Percentiles rank a stretch among this genome's conserved stretches.
These are phyloP conservation scores for Psephotus haematonotus DNA, from an alignment of 2,113 vertebrate genomes.

Conservation along the genomic window DNA sequence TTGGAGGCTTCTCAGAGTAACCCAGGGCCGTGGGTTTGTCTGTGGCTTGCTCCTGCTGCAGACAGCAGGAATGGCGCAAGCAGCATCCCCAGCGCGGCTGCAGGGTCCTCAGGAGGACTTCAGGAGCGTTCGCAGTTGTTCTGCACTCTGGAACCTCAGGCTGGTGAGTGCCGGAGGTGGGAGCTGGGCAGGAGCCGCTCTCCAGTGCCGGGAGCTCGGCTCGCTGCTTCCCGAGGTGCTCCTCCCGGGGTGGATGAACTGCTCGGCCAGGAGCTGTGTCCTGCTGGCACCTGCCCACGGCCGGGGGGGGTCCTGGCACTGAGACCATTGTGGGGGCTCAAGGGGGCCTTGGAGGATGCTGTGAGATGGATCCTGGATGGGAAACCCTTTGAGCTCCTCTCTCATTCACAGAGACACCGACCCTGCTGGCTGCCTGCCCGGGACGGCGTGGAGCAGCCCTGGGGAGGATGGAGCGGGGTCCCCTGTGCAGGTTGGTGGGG, in stretches of 20 bases:
- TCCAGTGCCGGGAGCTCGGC: rapidly evolving
- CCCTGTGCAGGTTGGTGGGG: not conserved
- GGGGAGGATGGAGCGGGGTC: not conserved
- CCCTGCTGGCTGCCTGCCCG: not conserved
- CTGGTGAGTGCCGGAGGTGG: not conserved
- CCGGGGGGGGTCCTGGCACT: rapidly evolving
- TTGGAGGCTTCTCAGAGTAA: conserved; percentile 52
- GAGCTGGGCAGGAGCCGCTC: not conserved
- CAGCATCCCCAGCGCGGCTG: not conserved
- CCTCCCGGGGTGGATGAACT: not conserved
- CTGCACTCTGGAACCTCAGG: not conserved
- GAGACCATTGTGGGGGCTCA: not conserved
- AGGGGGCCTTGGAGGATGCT: not conserved
- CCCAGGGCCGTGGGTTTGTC: not conserved
- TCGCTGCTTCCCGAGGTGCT: not conserved
- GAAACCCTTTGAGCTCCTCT: not conserved
- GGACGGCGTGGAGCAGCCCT: not conserved
- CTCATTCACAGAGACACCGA: rapidly evolving
- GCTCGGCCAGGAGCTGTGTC: not conserved
- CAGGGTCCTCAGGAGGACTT: not conserved
- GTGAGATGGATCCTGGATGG: not conserved
- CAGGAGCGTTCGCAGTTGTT: not conserved
- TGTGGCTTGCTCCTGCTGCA: not conserved
- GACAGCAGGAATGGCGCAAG: conserved; percentile 6
- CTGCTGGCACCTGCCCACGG: not conserved